Conservation (phyloP, 2,113 vertebrate genomes). For the Oreamnos americanus region DNA sequence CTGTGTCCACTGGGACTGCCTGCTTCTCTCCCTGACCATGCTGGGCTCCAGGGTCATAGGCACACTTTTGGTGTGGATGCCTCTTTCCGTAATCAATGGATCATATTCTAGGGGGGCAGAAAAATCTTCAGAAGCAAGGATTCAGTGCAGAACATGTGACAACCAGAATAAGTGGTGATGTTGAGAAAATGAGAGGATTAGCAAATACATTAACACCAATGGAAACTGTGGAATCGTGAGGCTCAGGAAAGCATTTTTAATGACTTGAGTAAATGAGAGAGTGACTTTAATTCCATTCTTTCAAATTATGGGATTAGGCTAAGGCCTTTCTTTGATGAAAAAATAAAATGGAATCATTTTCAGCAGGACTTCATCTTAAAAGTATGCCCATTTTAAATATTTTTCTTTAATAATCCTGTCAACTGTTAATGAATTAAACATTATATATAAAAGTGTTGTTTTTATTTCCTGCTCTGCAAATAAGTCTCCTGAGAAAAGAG, state of each 20-base stretch:
- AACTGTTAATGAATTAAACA: constrained; percentile 72
- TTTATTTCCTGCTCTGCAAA: constrained; percentile 34
- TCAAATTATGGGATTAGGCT: constrained; percentile 52
- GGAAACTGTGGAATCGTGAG: not conserved
- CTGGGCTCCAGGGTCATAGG: not conserved
- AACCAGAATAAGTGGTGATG: not conserved
- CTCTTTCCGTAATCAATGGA: not conserved
- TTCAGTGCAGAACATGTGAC: not conserved
- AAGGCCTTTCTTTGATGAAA: constrained; percentile 54
- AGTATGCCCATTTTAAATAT: constrained; percentile 55
- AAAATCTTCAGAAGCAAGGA: not conserved
- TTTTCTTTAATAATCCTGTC: constrained; percentile 58
- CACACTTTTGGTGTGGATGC: not conserved
- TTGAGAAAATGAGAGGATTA: constrained; percentile 30
- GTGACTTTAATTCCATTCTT: constrained; percentile 51
- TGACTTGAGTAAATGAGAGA: constrained; percentile 27
- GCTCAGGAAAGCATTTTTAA: constrained; percentile 26
- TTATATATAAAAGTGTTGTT: not conserved
- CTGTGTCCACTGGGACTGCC: rapidly evolving
- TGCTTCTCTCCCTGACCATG: not conserved
- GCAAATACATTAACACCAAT: not conserved
- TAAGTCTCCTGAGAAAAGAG: constrained; percentile 31
- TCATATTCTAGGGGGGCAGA: not conserved
- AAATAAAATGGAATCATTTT: constrained; percentile 59
- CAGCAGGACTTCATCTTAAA: constrained; percentile 1